A percentile compares a stretch with the other conserved stretches of the same genome.
Conservation (phyloP, 2,888 invertebrate genomes). For the Drosophila kambysellisi region DNA sequence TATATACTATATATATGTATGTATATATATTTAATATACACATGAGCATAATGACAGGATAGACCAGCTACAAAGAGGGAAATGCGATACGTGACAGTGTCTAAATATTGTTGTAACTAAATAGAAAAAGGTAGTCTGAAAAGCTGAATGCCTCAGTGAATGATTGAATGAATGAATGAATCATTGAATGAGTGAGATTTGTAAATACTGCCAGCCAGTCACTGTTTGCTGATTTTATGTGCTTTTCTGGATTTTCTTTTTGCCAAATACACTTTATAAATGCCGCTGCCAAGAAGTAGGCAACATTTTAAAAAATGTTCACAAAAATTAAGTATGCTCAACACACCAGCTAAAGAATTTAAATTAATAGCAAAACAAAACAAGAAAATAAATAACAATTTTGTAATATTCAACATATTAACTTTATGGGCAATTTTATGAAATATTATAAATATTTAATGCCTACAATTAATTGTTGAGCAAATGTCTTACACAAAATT, state of each 20-base stretch:
- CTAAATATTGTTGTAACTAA: slow-evolving; percentile 51
- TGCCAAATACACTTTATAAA: slow-evolving; percentile 4
- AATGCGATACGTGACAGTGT: slow-evolving; percentile 29
- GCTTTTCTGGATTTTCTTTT: slow-evolving; percentile 1
- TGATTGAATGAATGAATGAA: slow-evolving; percentile 26
- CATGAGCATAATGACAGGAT: slow-evolving; percentile 9
- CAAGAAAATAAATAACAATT: neutral
- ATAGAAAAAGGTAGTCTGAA: slow-evolving; percentile 12
- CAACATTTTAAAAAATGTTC: slow-evolving; percentile 30
- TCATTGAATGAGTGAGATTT: slow-evolving; percentile 17
- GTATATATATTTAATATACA: slow-evolving; percentile 3
- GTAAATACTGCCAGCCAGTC: slow-evolving; percentile 22
- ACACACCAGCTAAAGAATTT: too few relatives aligned
- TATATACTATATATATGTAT: neutral
- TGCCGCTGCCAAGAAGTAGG: slow-evolving; percentile 36
- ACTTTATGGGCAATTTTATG: neutral
- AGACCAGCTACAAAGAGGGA: slow-evolving; percentile 12
- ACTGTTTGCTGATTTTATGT: slow-evolving; percentile 22
- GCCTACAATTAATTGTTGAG: neutral
- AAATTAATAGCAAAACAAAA: neutral
- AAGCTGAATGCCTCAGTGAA: slow-evolving; percentile 17
- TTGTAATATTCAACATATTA: neutral
- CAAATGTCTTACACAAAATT: neutral
- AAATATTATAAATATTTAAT: slow-evolving; percentile 3
- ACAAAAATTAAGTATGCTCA: slow-evolving; percentile 23